Evolutionary conservation across 64 coral and sea anemone genomes (phyloP).

Genomic region (Stichodactyla helianthus): DNA sequence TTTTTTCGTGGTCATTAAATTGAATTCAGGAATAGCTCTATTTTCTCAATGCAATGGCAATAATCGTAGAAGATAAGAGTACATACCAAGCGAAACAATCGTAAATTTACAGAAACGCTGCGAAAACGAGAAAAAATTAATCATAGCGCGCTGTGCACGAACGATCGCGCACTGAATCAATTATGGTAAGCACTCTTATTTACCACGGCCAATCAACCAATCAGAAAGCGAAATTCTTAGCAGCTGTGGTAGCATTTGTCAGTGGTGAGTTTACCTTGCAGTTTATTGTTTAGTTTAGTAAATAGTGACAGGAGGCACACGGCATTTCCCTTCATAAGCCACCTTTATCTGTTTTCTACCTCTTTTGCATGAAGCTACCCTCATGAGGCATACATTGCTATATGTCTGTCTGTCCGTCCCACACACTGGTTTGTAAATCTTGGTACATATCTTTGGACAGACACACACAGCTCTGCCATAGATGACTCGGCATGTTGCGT

Average conservation of each 20-base stretch:
- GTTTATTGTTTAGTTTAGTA: neutral
- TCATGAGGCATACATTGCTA: constrained; percentile 29
- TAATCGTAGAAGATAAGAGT: no score
- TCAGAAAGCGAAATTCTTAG: neutral
- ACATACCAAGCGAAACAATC: no score
- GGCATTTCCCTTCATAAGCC: neutral
- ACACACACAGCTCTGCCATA: constrained; percentile 16
- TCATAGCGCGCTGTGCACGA: no score
- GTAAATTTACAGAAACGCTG: no score
- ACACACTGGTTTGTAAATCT: constrained; percentile 29
- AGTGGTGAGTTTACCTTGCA: no score
- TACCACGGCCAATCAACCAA: no score
- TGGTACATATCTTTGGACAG: constrained; percentile 11
- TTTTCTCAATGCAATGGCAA: no score
- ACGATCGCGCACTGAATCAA: no score
- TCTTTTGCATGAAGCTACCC: constrained; percentile 10
- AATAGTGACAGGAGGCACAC: neutral
- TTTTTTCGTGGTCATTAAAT: no score
- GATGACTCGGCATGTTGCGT: neutral
- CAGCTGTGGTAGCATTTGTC: neutral
- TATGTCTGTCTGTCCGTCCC: constrained; percentile 34
- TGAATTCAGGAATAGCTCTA: no score
- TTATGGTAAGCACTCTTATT: no score
- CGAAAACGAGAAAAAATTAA: no score
- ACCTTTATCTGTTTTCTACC: constrained; percentile 11